phyloP scores from a whole-genome alignment of 2,797 vertebrate species.

The Micrastur ruficollis region DNA sequence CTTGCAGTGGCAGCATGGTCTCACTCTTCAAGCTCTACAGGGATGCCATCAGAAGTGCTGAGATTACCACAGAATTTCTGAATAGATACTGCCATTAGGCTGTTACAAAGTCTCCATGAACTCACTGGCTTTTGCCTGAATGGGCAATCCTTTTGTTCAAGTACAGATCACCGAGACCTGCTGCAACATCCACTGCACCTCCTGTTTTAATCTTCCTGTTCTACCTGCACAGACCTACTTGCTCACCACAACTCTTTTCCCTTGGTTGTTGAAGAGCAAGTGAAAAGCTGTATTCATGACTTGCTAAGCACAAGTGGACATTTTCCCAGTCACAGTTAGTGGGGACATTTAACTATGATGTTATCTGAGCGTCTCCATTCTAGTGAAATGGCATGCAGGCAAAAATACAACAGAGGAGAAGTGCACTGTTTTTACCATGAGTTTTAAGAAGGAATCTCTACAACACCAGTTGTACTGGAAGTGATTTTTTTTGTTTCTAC shows the following conservation, averaged over 20 bases:
- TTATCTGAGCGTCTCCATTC: not conserved
- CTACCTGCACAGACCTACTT: not conserved
- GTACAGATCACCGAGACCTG: not conserved
- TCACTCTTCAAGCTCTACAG: not conserved
- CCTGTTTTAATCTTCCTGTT: not conserved
- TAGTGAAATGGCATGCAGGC: not conserved
- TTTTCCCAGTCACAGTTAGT: not conserved
- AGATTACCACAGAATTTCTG: not conserved
- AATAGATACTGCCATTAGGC: not conserved
- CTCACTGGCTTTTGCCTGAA: not conserved
- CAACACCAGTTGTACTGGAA: not conserved
- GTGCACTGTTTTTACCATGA: not conserved
- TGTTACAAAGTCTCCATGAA: not conserved
- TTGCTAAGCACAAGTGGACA: not conserved
- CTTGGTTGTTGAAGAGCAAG: not conserved
- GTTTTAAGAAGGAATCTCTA: not conserved
- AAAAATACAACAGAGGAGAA: not conserved
- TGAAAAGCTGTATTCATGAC: too few species aligned
- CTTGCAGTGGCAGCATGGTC: not conserved
- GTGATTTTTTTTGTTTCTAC: not conserved
- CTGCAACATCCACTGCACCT: not conserved
- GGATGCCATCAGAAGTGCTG: not conserved
- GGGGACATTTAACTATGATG: not conserved
- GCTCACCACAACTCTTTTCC: not conserved
- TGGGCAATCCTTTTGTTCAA: not conserved